Evolutionary conservation across 1,140 invertebrate genomes (phyloP), one percentile per base, ranked within the genome.

Genomic region (Drosophila navojoa): DNA sequence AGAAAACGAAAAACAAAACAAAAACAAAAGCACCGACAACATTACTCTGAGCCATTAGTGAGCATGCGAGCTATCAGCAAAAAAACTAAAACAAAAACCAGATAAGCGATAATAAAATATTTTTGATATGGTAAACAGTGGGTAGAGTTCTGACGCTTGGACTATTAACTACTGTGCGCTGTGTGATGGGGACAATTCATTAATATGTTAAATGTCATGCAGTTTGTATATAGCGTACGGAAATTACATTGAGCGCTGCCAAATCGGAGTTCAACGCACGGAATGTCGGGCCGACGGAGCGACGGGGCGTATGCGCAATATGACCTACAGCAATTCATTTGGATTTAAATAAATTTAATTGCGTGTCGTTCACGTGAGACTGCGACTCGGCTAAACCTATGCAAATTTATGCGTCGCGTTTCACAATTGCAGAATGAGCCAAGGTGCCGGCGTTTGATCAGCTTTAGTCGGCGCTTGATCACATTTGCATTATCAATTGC

Each of bases 181-280:
- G 32, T 35, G 53, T 58, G 72, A 63, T 59, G 59, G 67, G 53
- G 58, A 40, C 19, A 25, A 54, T 45, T 70, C 59, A 71, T 71
- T 66, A 70, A 74, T 74, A 74, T 75, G 64, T 57, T 60, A 42
- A 57, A 27, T 47, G 54, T 13, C 58, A 10, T 49, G 58, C 67
- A 63, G 15, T 70, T 29, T 16, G n/a, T 50, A 38, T 62, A 62
- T 63, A 47, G 57, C 59, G 45, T 69, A 76, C 69, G 68, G 72
- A 80, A 76, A 72, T 63, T 63, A 63, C 58, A 68, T 77, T 81
- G 66, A 67, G 50, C 49, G 69, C 10, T 35, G 32, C 76, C 76
- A 67, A 79, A 76, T 71, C 50, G 68, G 50, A 82, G 82, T 86
- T 86, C 82, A 86, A 82, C 87, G 82, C 79, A 87, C 82, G 80